Conservation (phyloP, 2,888 invertebrate species). For the Xanthia togata region DNA sequence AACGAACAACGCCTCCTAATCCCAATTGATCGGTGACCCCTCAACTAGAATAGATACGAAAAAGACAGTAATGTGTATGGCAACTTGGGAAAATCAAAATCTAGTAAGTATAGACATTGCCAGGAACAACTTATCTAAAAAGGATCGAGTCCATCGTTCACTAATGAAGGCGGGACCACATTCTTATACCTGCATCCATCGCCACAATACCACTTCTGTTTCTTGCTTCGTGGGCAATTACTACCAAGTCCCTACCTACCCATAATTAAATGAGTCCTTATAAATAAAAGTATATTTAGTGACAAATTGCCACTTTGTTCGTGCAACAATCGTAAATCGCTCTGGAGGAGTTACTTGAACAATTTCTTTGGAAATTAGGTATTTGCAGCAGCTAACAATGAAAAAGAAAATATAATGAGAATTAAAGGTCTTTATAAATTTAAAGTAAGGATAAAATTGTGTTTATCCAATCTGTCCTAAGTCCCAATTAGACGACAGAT, state of each 20-base stretch:
- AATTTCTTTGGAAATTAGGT: neutral
- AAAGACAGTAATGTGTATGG: too few species aligned
- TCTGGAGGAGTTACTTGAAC: slow-evolving; percentile 1
- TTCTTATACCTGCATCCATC: neutral
- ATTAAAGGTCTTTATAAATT: slow-evolving; percentile 4
- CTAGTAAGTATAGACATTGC: neutral
- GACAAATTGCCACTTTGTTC: slow-evolving; percentile 20
- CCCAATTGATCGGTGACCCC: slow-evolving; percentile 18
- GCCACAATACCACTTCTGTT: neutral
- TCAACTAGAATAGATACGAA: neutral
- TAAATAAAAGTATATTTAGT: slow-evolving; percentile 22
- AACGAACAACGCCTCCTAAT: slow-evolving; percentile 5
- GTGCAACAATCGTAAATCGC: slow-evolving; percentile 5
- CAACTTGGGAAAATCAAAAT: neutral
- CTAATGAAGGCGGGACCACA: slow-evolving; percentile 15
- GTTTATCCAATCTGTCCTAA: neutral
- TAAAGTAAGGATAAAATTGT: slow-evolving; percentile 4
- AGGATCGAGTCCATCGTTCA: neutral
- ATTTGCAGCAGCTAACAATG: slow-evolving; percentile 8
- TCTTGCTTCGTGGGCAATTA: neutral
- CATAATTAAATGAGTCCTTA: slow-evolving; percentile 7
- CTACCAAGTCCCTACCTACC: neutral
- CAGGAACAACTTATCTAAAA: neutral
- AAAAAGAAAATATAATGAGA: slow-evolving; percentile 22
- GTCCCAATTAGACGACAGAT: neutral